Conservation (phyloP, 92 coral and sea anemone genomes). For the Ricordea florida region DNA sequence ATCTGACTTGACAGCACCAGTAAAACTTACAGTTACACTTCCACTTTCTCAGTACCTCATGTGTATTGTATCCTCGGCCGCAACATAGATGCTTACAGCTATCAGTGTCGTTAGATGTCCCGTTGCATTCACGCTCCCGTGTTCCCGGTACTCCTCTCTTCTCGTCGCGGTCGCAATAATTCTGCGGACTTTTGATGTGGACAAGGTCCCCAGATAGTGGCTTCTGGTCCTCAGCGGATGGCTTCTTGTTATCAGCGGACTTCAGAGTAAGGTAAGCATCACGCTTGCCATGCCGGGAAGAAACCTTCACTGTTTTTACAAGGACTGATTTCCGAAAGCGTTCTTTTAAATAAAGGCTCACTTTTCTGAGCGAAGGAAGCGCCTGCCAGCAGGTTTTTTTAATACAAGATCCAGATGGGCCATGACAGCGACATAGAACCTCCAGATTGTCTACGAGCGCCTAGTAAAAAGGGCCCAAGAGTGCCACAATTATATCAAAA, state of each 20-base stretch:
- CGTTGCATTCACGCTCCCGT: slow-evolving; percentile 54
- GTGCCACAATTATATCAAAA: neutral
- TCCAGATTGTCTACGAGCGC: slow-evolving; percentile 58
- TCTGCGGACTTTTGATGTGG: slow-evolving; percentile 40
- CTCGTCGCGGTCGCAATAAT: slow-evolving; percentile 51
- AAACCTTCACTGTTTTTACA: slow-evolving; percentile 32
- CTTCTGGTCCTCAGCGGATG: neutral
- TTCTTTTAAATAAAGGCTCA: slow-evolving; percentile 33
- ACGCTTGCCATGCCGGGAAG: slow-evolving; percentile 44
- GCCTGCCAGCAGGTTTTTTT: slow-evolving; percentile 85
- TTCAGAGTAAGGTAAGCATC: slow-evolving; percentile 42
- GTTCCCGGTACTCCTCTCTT: slow-evolving; percentile 56
- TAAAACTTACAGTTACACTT: slow-evolving; percentile 70
- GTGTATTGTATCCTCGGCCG: slow-evolving; percentile 81
- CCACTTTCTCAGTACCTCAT: slow-evolving; percentile 28
- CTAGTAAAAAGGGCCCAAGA: slow-evolving; percentile 41
- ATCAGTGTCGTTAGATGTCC: slow-evolving; percentile 29
- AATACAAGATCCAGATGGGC: slow-evolving; percentile 74
- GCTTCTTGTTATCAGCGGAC: neutral
- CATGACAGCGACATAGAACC: slow-evolving; percentile 82
- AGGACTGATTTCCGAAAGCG: slow-evolving; percentile 13
- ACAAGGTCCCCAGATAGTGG: slow-evolving; percentile 30
- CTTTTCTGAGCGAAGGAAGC: slow-evolving; percentile 61
- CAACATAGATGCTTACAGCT: slow-evolving; percentile 76
- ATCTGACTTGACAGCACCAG: slow-evolving; percentile 85